Evolutionary conservation across 1,140 invertebrate species (phyloP).

Genomic region (Magallana ariakensis): DNA sequence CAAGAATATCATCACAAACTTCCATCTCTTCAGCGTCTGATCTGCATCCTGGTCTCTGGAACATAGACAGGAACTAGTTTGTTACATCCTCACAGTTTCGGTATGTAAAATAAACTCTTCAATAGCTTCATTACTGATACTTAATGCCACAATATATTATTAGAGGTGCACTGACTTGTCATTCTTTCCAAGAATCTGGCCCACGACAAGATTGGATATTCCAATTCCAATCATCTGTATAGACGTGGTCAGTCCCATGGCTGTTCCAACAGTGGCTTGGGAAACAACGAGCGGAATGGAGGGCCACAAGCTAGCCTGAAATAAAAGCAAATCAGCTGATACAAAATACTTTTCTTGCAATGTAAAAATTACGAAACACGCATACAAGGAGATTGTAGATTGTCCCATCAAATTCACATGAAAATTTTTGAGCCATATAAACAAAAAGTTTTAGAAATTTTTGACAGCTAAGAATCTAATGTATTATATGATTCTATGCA

Average conservation of each 20-base stretch:
- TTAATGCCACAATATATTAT: too few species aligned
- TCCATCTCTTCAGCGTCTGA: slow-evolving; percentile 74
- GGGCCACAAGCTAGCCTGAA: slow-evolving; percentile 80
- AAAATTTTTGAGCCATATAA: neutral
- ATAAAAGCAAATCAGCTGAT: neutral
- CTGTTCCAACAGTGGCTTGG: slow-evolving; percentile 79
- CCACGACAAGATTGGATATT: slow-evolving; percentile 79
- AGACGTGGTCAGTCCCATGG: slow-evolving; percentile 80
- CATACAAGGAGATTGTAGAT: too few species aligned
- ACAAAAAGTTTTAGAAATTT: too few species aligned
- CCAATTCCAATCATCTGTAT: slow-evolving; percentile 81
- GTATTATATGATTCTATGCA: too few species aligned
- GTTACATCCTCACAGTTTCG: too few species aligned
- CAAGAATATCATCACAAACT: slow-evolving; percentile 80
- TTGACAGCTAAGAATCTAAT: too few species aligned
- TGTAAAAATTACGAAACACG: neutral
- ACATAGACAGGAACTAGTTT: neutral
- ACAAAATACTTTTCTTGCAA: neutral
- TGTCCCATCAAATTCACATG: neutral
- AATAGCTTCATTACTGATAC: too few species aligned
- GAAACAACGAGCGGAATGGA: slow-evolving; percentile 80
- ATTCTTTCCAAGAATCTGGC: slow-evolving; percentile 76
- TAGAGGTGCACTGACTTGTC: slow-evolving; percentile 44
- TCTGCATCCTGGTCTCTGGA: neutral
- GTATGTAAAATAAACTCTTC: too few species aligned